Percentiles rank a stretch among this genome's conserved stretches.
These are phyloP conservation scores for Serinus canaria DNA, from an alignment of 2,113 vertebrate species.

Conservation along the genomic window DNA sequence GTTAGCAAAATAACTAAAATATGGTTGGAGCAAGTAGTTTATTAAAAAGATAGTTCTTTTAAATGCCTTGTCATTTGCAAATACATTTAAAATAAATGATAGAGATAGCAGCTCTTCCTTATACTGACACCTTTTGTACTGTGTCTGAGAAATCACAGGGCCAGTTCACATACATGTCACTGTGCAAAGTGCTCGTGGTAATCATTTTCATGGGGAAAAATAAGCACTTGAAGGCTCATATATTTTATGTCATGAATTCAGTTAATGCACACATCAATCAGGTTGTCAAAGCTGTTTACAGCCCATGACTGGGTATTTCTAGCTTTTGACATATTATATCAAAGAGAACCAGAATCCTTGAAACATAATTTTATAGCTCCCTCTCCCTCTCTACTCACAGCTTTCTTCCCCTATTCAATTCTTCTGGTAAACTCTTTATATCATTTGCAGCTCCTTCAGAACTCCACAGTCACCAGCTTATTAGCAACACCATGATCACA, in stretches of 20 bases:
- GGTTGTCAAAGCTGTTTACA: conserved; percentile 42
- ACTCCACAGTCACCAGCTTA: not conserved
- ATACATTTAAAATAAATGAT: not conserved
- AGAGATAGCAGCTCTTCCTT: not conserved
- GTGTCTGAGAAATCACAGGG: not conserved
- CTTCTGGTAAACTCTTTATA: not conserved
- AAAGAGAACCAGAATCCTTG: conserved; percentile 16
- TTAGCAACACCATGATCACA: not conserved
- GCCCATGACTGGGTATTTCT: not conserved
- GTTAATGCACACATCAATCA: conserved; percentile 45
- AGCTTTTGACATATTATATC: conserved; percentile 10
- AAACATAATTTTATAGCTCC: not conserved
- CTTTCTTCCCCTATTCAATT: not conserved
- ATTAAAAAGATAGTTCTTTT: not conserved
- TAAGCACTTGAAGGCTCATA: conserved; percentile 2
- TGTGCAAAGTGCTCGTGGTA: not conserved
- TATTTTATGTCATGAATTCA: conserved; percentile 2
- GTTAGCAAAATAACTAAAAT: not conserved
- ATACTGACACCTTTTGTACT: not conserved
- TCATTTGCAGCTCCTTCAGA: not conserved
- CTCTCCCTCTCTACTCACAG: not conserved
- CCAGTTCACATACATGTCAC: not conserved
- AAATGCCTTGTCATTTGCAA: not conserved
- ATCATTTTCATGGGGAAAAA: conserved; percentile 31
- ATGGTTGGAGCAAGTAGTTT: not conserved